Percentiles rank a stretch among this genome's conserved stretches.
These are phyloP conservation scores for Nemopilema nomurai DNA, from an alignment of 30 jellyfish, hydroid and myxozoan species.

Conservation along the genomic window DNA sequence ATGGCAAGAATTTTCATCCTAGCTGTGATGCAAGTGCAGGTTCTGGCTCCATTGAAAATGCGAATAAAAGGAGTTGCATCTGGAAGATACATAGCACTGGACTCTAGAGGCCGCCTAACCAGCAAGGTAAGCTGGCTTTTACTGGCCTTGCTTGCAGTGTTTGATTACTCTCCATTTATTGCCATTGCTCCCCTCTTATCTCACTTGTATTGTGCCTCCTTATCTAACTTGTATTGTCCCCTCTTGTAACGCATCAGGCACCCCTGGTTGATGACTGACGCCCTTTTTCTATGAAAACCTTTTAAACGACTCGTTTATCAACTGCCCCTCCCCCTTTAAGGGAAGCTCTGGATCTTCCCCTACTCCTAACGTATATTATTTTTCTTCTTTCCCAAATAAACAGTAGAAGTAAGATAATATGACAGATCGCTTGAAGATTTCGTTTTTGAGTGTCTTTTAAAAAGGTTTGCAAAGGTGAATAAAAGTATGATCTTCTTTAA, in stretches of 20 bases:
- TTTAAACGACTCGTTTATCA: too few relatives aligned
- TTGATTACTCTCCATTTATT: background rate
- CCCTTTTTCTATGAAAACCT: too few relatives aligned
- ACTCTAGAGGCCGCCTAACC: conserved; percentile 75
- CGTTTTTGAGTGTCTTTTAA: too few relatives aligned
- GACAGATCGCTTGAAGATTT: too few relatives aligned
- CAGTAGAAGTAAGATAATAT: too few relatives aligned
- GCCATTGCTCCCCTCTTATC: background rate
- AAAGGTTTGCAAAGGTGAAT: background rate
- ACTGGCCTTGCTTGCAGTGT: background rate
- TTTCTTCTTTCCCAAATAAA: too few relatives aligned
- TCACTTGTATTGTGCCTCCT: background rate
- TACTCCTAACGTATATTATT: too few relatives aligned
- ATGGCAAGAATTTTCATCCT: background rate
- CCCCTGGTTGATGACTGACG: too few relatives aligned
- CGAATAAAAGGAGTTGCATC: conserved; percentile 78
- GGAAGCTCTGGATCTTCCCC: too few relatives aligned
- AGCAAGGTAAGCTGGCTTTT: conserved; percentile 66
- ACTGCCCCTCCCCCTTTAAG: too few relatives aligned
- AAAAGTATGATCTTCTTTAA: background rate
- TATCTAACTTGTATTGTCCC: too few relatives aligned
- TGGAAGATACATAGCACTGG: conserved; percentile 81
- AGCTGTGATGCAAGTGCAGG: conserved; percentile 85
- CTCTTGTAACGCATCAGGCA: too few relatives aligned
- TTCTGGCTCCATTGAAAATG: conserved; percentile 57